These are phyloP conservation scores for Oxygymnocypris stewartii DNA, from an alignment of 2,113 vertebrate species.

Conservation along the genomic window DNA sequence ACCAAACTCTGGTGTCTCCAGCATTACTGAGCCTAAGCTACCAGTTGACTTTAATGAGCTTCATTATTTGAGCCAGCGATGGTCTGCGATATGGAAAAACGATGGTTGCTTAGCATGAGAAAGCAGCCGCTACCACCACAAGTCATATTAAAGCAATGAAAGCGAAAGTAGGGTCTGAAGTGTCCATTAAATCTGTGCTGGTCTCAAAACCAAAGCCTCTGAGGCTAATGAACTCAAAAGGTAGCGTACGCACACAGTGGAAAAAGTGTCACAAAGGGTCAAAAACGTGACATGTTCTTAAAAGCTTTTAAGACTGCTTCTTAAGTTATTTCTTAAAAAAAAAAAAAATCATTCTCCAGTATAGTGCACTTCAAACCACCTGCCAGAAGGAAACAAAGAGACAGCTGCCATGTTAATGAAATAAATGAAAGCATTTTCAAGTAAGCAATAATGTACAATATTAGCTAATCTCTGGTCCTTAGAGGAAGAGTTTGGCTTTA, in stretches of 20 bases:
- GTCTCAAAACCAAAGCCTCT: slow-evolving; percentile 18
- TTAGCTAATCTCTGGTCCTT: neutral
- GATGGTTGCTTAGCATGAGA: slow-evolving; percentile 23
- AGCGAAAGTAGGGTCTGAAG: slow-evolving; percentile 36
- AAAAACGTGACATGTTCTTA: slow-evolving; percentile 4
- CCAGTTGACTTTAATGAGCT: slow-evolving; percentile 62
- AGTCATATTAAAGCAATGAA: slow-evolving; percentile 50
- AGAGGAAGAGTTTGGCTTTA: slow-evolving; percentile 27
- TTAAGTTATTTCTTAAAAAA: slow-evolving; percentile 1
- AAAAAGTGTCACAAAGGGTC: neutral
- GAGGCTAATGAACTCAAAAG: slow-evolving; percentile 46
- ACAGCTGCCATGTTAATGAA: neutral
- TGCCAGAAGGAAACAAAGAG: neutral
- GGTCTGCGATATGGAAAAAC: slow-evolving; percentile 54
- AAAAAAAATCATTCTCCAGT: neutral
- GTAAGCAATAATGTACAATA: neutral
- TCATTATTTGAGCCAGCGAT: slow-evolving; percentile 61
- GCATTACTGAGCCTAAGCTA: slow-evolving; percentile 44
- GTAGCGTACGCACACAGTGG: neutral
- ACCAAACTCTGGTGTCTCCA: slow-evolving; percentile 58
- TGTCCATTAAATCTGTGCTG: slow-evolving; percentile 26
- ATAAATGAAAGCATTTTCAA: neutral
- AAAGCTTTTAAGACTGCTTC: slow-evolving; percentile 14
- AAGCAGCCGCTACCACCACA: slow-evolving; percentile 42
- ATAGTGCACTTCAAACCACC: neutral